Conservation (phyloP, 30 jellyfish, hydroid and myxozoan species). For the Aurelia coerulea region DNA sequence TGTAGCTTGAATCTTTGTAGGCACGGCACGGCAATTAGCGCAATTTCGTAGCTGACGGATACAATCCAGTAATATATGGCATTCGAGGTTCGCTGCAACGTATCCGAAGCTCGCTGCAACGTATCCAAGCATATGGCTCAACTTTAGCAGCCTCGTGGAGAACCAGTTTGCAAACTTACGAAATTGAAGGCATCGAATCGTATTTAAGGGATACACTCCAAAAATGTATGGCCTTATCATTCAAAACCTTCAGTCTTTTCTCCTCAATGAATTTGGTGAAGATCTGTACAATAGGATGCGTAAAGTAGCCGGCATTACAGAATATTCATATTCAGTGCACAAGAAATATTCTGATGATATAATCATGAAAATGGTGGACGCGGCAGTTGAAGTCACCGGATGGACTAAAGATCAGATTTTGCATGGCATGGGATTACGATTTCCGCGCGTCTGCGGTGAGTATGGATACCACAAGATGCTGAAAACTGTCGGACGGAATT, state of each 20-base stretch:
- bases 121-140: no score
- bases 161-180: no score
- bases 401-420: slow-evolving; percentile 46
- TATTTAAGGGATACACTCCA: no score
- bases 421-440: slow-evolving; percentile 55
- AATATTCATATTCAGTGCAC: slow-evolving; percentile 48
- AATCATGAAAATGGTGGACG: slow-evolving; percentile 16
- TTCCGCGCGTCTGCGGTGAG: slow-evolving; percentile 62
- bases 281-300: slow-evolving; percentile 24
- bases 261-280: slow-evolving; percentile 50
- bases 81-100: no score
- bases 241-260: slow-evolving; percentile 55
- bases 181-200: no score
- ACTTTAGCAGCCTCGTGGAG: no score
- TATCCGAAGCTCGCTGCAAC: no score
- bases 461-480: slow-evolving; percentile 62
- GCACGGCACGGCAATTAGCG: no score
- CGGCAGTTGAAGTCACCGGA: slow-evolving; percentile 53
- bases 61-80: no score
- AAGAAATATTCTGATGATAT: slow-evolving; percentile 36
- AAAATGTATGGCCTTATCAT: slow-evolving; percentile 58
- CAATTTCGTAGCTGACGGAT: no score
- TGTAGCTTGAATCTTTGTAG: no score
- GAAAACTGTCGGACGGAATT: slow-evolving; percentile 66
- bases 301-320: slow-evolving; percentile 45